phyloP scores from a whole-genome alignment of 2,797 vertebrate species.

The Oreochromis grahami region DNA sequence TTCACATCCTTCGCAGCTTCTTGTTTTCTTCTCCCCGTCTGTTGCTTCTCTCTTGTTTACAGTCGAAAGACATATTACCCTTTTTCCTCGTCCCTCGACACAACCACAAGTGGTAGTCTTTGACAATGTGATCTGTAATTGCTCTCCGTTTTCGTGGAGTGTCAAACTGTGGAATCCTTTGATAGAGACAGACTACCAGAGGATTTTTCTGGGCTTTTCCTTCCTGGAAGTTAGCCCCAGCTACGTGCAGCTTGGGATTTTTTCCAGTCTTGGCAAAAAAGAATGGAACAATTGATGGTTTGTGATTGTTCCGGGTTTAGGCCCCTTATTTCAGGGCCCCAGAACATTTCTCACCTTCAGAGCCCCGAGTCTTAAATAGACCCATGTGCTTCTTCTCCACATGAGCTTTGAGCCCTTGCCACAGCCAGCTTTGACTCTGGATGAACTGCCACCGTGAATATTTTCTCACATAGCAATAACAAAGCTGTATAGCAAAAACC shows the following conservation, averaged over 20 bases:
- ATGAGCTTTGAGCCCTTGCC: slow-evolving; percentile 26
- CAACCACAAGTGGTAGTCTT: background rate
- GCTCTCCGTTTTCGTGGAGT: slow-evolving; percentile 45
- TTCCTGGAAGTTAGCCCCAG: slow-evolving; percentile 48
- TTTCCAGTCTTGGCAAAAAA: slow-evolving; percentile 57
- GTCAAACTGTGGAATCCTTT: slow-evolving; percentile 56
- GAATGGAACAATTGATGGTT: slow-evolving; percentile 69
- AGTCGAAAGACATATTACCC: background rate
- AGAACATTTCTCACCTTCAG: slow-evolving; percentile 66
- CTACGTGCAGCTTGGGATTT: slow-evolving; percentile 42
- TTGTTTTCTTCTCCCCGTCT: slow-evolving; percentile 4
- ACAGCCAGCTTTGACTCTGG: slow-evolving; percentile 41
- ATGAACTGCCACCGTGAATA: slow-evolving; percentile 44
- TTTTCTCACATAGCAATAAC: slow-evolving; percentile 33
- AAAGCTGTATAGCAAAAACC: background rate
- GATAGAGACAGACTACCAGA: slow-evolving; percentile 45
- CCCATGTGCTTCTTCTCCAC: slow-evolving; percentile 15
- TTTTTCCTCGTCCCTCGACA: background rate
- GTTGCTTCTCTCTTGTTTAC: slow-evolving; percentile 13
- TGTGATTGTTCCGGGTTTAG: slow-evolving; percentile 56
- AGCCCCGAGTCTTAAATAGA: slow-evolving; percentile 39
- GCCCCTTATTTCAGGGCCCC: slow-evolving; percentile 31
- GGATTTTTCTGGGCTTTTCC: slow-evolving; percentile 58
- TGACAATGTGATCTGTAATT: slow-evolving; percentile 33
- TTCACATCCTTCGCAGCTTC: slow-evolving; percentile 22